Percentiles rank a stretch among this genome's conserved stretches.
These are phyloP conservation scores for Oryzias sinensis DNA, from an alignment of 2,797 vertebrate genomes.

Conservation along the genomic window DNA sequence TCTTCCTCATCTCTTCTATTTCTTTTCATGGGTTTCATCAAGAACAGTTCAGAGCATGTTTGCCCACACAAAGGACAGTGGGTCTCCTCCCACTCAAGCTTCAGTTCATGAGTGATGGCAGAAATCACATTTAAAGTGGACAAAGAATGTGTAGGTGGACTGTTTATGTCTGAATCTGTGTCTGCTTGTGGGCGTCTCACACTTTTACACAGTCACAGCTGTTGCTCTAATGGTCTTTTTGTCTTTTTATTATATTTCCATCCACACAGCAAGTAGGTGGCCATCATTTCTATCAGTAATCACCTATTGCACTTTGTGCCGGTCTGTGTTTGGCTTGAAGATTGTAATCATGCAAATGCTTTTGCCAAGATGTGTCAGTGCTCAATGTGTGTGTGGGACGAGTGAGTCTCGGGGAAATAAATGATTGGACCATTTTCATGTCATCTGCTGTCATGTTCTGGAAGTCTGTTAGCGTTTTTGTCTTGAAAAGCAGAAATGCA, in stretches of 20 bases:
- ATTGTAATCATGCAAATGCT: slow-evolving; percentile 42
- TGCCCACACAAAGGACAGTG: slow-evolving; percentile 51
- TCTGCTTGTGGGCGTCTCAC: slow-evolving; percentile 24
- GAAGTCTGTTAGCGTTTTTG: not conserved
- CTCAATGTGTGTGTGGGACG: slow-evolving; percentile 47
- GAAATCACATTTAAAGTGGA: slow-evolving; percentile 37
- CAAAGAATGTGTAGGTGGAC: slow-evolving; percentile 56
- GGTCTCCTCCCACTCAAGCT: slow-evolving; percentile 58
- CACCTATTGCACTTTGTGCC: slow-evolving; percentile 23
- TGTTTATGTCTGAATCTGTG: slow-evolving; percentile 29
- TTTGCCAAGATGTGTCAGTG: slow-evolving; percentile 46
- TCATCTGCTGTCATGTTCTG: slow-evolving; percentile 14
- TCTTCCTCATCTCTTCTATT: slow-evolving; percentile 9
- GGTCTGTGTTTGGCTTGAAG: slow-evolving; percentile 35
- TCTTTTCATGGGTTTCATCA: slow-evolving; percentile 19
- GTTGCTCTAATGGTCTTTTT: slow-evolving; percentile 22
- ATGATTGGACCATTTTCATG: slow-evolving; percentile 30
- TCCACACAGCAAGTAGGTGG: slow-evolving; percentile 6
- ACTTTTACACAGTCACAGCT: slow-evolving; percentile 25
- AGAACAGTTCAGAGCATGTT: slow-evolving; percentile 39
- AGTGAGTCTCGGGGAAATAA: slow-evolving; percentile 37
- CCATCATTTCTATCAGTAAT: slow-evolving; percentile 42
- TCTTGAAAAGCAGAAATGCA: not conserved
- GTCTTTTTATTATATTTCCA: slow-evolving; percentile 26
- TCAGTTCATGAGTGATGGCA: slow-evolving; percentile 56